These are phyloP conservation scores for Thaleichthys pacificus DNA, from an alignment of 2,797 vertebrate genomes.

Conservation along the genomic window DNA sequence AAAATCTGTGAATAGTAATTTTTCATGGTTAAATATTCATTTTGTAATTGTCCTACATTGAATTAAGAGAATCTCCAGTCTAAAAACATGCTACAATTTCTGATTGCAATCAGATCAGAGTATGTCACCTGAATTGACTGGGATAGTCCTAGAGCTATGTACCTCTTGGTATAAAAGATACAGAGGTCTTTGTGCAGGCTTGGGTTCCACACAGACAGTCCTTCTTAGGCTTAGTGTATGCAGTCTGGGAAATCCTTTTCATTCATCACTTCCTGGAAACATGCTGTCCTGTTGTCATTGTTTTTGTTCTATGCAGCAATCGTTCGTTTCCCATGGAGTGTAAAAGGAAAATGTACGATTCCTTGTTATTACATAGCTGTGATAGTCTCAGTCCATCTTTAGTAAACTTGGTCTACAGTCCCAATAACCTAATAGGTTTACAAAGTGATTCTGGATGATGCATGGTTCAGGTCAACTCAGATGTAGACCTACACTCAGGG, in stretches of 20 bases:
- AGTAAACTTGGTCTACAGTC: neutral
- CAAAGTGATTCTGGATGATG: neutral
- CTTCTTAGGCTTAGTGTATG: conserved; percentile 18
- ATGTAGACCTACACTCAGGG: neutral
- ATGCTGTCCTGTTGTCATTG: conserved; percentile 12
- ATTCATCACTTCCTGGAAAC: conserved; percentile 35
- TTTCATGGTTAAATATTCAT: too few relatives aligned
- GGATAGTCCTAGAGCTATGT: neutral
- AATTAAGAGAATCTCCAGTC: too few relatives aligned
- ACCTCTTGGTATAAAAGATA: neutral
- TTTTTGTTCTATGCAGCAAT: neutral
- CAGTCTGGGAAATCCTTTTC: conserved; percentile 42
- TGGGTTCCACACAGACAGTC: conserved; percentile 14
- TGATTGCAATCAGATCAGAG: neutral
- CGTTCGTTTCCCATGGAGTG: conserved; percentile 3
- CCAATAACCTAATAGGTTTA: too few relatives aligned
- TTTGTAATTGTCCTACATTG: too few relatives aligned
- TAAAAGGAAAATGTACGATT: neutral
- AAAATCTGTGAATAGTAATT: too few relatives aligned
- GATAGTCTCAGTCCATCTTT: neutral
- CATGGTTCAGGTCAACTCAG: neutral
- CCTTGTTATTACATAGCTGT: conserved; percentile 1
- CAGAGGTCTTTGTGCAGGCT: conserved; percentile 7
- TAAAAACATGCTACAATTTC: too few relatives aligned
- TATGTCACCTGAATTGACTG: neutral